Evolutionary conservation across 2,113 vertebrate species (phyloP), one percentile per base, ranked within the genome.

Genomic region (Monopterus albus): DNA sequence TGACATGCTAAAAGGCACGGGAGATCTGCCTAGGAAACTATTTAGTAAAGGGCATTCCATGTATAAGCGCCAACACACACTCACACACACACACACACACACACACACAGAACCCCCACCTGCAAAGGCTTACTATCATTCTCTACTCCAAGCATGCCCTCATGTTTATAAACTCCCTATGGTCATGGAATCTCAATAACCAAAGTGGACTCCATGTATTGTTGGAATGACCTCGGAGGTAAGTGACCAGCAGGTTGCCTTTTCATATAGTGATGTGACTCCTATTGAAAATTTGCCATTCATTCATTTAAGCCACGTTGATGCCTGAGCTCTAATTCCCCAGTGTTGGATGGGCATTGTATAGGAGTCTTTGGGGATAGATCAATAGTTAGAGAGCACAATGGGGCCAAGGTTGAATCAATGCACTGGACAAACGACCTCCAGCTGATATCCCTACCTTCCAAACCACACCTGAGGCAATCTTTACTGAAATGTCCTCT

Each of bases 401-500:
- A 87, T 73, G 75, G 75, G 87, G 86, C 88, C 86, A 80, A 15
- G 26, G 65, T 58, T 66, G 79, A 86, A 91, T 92, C 89, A 84
- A 89, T 92, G 88, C 66, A 20, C 21, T 49, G 83, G 82, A 84
- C 87, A 87, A 89, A 90, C 65, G 86, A 91, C 89, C 91, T 91
- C 86, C 72, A 82, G 79, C 83, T 80, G 84, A 86, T 64, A 53
- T 38, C 46, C 33, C 66, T 75, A 67, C 87, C 84, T 86, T 86
- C 83, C 75, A 60, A 47, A 83, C 58, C 57, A 45, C 81, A 90
- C 89, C 90, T 87, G 86, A 90, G 86, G 87, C 64, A 62, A 84
- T 87, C 87, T 87, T 87, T 90, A 70, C 88, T 75, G 82, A 84
- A 90, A 87, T 68, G 91, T 85, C 89, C 91, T 91, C 89, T 87